phyloP scores from a whole-genome alignment of 2,888 invertebrate genomes.

The Ormyrus thymus region DNA sequence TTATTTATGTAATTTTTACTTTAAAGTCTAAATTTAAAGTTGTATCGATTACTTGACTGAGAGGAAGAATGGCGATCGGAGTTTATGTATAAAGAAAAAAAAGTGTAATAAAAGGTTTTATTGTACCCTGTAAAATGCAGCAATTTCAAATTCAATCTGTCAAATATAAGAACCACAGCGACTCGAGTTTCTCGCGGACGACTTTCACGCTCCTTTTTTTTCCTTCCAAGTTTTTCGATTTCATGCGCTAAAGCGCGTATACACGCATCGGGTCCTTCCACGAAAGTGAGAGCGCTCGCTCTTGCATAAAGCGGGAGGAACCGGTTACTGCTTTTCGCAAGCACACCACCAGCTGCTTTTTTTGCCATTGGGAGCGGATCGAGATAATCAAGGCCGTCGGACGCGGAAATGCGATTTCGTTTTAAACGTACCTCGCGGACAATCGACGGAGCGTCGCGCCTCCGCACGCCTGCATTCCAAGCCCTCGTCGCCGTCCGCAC shows the following conservation, averaged over 20 bases:
- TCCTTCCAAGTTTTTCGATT: not conserved
- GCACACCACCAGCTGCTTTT: too few relatives aligned
- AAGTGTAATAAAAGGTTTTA: too few relatives aligned
- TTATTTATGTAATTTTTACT: too few relatives aligned
- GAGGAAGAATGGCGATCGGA: too few relatives aligned
- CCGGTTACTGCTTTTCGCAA: too few relatives aligned
- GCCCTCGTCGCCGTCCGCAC: slow-evolving; percentile 73
- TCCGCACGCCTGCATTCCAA: slow-evolving; percentile 73
- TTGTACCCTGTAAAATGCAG: too few relatives aligned
- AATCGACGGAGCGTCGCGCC: slow-evolving; percentile 73
- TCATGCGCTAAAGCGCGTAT: not conserved
- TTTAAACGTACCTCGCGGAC: slow-evolving; percentile 69
- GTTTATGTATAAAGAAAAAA: not conserved
- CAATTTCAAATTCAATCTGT: too few relatives aligned
- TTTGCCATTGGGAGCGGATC: too few relatives aligned
- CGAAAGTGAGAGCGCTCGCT: slow-evolving; percentile 40
- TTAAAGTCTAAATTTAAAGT: too few relatives aligned
- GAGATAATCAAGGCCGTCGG: not conserved
- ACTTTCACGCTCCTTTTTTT: not conserved
- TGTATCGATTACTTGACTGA: too few relatives aligned
- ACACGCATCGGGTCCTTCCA: slow-evolving; percentile 7
- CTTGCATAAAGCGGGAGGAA: slow-evolving; percentile 32
- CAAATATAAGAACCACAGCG: too few relatives aligned
- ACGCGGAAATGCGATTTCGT: slow-evolving; percentile 54
- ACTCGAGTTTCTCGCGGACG: too few relatives aligned